Base-by-base conservation (phyloP, 2,113 vertebrate genomes). In the Neodontobutis hainanensis region DNA sequence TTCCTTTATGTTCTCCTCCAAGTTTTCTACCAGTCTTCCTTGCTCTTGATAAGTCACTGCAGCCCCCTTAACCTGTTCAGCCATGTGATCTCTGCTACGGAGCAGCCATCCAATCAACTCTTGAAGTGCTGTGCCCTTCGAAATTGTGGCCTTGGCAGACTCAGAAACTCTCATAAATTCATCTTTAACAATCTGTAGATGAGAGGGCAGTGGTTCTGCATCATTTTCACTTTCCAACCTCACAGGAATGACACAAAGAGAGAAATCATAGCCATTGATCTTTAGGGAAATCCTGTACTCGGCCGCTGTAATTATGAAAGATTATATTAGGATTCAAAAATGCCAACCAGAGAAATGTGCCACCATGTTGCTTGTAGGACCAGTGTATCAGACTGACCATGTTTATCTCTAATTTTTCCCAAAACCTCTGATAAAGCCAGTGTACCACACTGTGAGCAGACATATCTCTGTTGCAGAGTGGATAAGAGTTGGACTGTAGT, bases 201-300 rank as follows among this genome's bases (percentile, higher is more conserved):
- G 67, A 6, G 59, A 73, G 60, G 93, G 88, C 14, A 88, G 35
- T 0, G 44, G 53, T 8, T 65, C 16, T 4, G 64, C 65, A 7
- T 82, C 51, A 10, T 6, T 3, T 0, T 81, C 16, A 4, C 80
- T 51, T 0, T 67, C 45, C 61, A 85, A 73, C 4, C 46, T 70
- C 60, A 82, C 36, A 15, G 77, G 80, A 45, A 92, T 75, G 43
- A 79, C 47, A 6, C 6, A 73, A 7, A 95, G 88, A 0, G 68
- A 84, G 87, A 95, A 94, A 10, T 89, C 85, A 27, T 85, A 93
- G 65, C 89, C 83, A 50, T 92, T 86, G 64, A 92, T 46, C 16
- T 74, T 75, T 40, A 94, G 81, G 72, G 85, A 86, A 71, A 89
- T 53, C 4, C 58, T 61, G 70, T 51, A 85, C 36, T 68, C 72